Evolutionary conservation across 2,113 vertebrate species (phyloP).

Genomic region (Caranx melampygus): DNA sequence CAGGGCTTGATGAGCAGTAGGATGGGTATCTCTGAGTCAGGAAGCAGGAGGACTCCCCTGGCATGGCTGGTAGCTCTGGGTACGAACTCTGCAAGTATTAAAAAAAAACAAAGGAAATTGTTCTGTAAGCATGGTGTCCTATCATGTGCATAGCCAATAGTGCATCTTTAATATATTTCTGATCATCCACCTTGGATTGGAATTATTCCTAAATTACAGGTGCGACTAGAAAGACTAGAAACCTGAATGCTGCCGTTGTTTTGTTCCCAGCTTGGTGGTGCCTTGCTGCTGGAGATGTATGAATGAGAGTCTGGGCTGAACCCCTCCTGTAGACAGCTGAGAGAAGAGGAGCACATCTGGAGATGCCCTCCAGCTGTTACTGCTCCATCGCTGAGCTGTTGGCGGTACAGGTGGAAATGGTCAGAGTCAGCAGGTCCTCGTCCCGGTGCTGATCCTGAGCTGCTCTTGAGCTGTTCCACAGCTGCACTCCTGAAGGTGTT

Average conservation of each 20-base stretch:
- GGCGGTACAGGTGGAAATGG: conserved; percentile 90
- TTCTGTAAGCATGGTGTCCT: background rate
- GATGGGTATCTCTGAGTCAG: conserved; percentile 56
- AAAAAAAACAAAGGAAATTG: background rate
- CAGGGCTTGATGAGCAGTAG: conserved; percentile 58
- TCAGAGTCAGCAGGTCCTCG: conserved; percentile 64
- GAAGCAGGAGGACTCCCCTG: conserved; percentile 67
- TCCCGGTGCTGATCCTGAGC: conserved; percentile 15
- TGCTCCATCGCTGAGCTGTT: conserved; percentile 85
- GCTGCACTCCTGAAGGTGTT: conserved; percentile 57
- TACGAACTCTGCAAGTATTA: conserved; percentile 63
- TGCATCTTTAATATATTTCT: background rate
- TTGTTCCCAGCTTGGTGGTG: conserved; percentile 66
- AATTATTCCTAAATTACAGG: background rate
- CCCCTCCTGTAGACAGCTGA: conserved; percentile 76
- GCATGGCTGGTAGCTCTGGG: conserved; percentile 52
- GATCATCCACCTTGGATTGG: background rate
- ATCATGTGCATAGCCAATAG: background rate
- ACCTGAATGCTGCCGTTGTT: conserved; percentile 55
- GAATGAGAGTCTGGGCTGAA: conserved; percentile 71
- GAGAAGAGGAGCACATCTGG: conserved; percentile 78
- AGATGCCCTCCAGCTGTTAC: conserved; percentile 48
- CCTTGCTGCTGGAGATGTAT: conserved; percentile 26
- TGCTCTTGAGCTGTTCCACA: conserved; percentile 65
- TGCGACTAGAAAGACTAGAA: background rate